Conservation (phyloP, 2,888 invertebrate genomes). For the Drosophila demipolita region DNA sequence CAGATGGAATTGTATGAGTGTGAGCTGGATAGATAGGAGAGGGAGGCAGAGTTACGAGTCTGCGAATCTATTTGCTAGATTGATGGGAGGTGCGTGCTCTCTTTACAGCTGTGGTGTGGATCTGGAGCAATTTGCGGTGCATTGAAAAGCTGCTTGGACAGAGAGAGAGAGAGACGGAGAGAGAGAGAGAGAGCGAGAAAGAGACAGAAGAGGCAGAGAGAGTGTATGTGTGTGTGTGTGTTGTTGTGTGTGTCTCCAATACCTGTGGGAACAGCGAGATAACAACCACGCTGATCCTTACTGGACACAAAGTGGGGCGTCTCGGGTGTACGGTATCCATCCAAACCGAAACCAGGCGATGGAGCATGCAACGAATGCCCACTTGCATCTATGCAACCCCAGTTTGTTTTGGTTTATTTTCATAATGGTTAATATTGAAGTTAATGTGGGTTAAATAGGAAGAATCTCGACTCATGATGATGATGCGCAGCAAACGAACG, state of each 20-base stretch:
- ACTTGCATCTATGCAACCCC: constrained; percentile 60
- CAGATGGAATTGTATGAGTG: constrained; percentile 16
- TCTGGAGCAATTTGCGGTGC: constrained; percentile 39
- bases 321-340: constrained; percentile 84
- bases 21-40: constrained; percentile 22
- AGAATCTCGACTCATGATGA: constrained; percentile 42
- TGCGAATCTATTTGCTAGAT: constrained; percentile 13
- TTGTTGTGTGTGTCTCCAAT: constrained; percentile 80
- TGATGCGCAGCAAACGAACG: constrained; percentile 68
- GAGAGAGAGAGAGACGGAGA: neutral
- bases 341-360: constrained; percentile 68
- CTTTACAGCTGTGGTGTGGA: constrained; percentile 44
- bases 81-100: constrained; percentile 39
- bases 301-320: constrained; percentile 87
- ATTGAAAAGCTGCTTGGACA: constrained; percentile 14
- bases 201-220: neutral
- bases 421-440: constrained; percentile 28
- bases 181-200: neutral
- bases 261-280: constrained; percentile 88
- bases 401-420: constrained; percentile 39
- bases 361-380: constrained; percentile 83
- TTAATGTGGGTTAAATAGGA: constrained; percentile 36
- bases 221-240: constrained; percentile 55
- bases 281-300: constrained; percentile 87
- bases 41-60: constrained; percentile 19